Conservation (phyloP, 2,797 vertebrate species). For the Lagocephalus sceleratus region DNA sequence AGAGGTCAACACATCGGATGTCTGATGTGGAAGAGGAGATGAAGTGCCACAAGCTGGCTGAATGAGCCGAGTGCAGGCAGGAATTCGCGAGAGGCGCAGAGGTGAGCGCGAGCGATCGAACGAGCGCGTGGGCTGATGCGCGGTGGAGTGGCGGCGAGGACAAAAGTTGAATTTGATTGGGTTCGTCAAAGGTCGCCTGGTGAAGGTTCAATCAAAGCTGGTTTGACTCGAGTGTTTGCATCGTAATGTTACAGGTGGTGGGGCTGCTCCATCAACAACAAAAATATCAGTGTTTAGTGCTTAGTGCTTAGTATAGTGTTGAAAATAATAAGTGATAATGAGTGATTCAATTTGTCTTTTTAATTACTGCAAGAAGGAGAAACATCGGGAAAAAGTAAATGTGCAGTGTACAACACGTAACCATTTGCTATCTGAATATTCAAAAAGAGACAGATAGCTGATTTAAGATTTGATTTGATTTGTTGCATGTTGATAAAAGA, state of each 20-base stretch:
- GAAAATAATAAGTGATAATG: no score
- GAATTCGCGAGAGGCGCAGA: conserved; percentile 19
- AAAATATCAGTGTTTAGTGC: no score
- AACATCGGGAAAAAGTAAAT: no score
- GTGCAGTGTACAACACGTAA: neutral
- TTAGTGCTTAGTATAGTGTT: no score
- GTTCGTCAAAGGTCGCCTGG: conserved; percentile 13
- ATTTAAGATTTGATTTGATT: no score
- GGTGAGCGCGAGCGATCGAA: conserved; percentile 4
- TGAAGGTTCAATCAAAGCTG: conserved; percentile 20
- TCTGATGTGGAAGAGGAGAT: conserved; percentile 27
- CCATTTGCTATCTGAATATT: neutral
- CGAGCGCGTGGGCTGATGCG: conserved; percentile 2
- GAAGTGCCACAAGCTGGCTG: conserved; percentile 20
- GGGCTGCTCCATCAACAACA: no score
- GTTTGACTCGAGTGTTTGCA: no score
- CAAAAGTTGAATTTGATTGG: conserved; percentile 27
- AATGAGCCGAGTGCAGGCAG: conserved; percentile 32
- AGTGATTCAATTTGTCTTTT: no score
- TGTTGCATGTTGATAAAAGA: no score
- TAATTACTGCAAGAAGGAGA: no score
- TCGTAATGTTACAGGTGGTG: no score
- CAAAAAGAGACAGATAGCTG: conserved; percentile 25
- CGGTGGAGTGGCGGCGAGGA: conserved; percentile 13
- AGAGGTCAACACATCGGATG: conserved; percentile 9